Evolutionary conservation across 2,797 vertebrate species (phyloP), one percentile per base, ranked within the genome.

Genomic region (Malurus leucopterus): DNA sequence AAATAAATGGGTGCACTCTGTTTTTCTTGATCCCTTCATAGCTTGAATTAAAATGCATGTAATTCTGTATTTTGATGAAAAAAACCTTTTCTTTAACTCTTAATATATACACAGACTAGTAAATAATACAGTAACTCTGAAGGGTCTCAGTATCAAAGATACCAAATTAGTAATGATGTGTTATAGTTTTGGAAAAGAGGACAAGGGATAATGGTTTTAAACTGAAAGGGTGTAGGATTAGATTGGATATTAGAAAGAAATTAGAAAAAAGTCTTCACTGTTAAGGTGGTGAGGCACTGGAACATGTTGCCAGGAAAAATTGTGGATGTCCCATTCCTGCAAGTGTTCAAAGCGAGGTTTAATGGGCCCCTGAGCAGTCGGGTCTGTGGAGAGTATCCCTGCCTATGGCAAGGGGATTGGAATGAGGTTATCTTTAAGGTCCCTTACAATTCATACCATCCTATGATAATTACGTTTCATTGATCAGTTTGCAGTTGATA

Each of bases 71-170:
- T 77, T 6, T 61, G 21, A 54, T 69, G 64, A 38, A 50, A 88
- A 76, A 67, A 4, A 36, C 11, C 2, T 2, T 17, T n/a, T 49
- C 9, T 50, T 65, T 59, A 13, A 0, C 0, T 67, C 14, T 70
- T 53, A 13, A 3, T 63, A 9, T 41, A 34, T 85, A 22, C 15
- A 13, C 6, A 64, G 68, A 30, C 15, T 43, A 43, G 22, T 78
- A 49, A 50, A 57, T 79, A 58, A 44, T 70, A 15, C 11, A 54
- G 1, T 54, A 41, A 57, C 9, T 22, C 36, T 62, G 46, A 16
- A 55, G 36, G 30, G 6, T 59, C 16, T 71, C 23, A 70, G 15
- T 70, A 63, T 49, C 6, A 73, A 55, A 70, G 50, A 19, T 26
- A 41, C 2, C 18, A 27, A 61, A 59, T 49, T 41, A 67, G 12